Percentiles rank a stretch among this genome's conserved stretches.
These are phyloP conservation scores for Phodopus roborovskii DNA, from an alignment of 2,113 vertebrate genomes.

Conservation along the genomic window DNA sequence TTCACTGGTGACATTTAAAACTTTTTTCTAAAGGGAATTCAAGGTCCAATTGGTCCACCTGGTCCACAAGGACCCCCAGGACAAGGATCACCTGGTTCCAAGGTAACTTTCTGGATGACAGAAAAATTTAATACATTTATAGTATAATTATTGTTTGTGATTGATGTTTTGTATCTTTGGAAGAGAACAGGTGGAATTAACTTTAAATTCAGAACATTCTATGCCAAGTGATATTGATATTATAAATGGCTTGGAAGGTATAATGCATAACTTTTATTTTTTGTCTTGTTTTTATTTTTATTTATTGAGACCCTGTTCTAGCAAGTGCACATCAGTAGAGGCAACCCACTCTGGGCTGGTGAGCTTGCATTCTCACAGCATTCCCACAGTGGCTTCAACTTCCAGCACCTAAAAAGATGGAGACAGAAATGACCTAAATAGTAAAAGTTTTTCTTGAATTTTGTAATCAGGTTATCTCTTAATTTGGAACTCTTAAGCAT, in stretches of 20 bases:
- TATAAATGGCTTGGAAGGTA: background rate
- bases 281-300: background rate
- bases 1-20: background rate
- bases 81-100: constrained; percentile 79
- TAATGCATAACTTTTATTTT: background rate
- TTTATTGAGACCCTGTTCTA: background rate
- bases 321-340: background rate
- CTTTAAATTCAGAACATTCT: constrained; percentile 12
- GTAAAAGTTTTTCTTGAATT: background rate
- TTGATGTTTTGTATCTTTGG: background rate
- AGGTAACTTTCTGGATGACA: constrained; percentile 80
- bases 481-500: background rate
- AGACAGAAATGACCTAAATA: background rate
- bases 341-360: background rate
- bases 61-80: constrained; percentile 84
- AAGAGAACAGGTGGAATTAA: background rate
- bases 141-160: background rate
- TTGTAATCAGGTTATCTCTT: constrained; percentile 11
- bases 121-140: background rate
- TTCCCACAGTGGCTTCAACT: background rate
- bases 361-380: background rate
- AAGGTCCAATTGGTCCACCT: constrained; percentile 82
- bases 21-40: constrained; percentile 81
- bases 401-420: background rate
- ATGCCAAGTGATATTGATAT: background rate